Base-by-base conservation (phyloP, 64 coral and sea anemone species). In the Actinia equina region DNA sequence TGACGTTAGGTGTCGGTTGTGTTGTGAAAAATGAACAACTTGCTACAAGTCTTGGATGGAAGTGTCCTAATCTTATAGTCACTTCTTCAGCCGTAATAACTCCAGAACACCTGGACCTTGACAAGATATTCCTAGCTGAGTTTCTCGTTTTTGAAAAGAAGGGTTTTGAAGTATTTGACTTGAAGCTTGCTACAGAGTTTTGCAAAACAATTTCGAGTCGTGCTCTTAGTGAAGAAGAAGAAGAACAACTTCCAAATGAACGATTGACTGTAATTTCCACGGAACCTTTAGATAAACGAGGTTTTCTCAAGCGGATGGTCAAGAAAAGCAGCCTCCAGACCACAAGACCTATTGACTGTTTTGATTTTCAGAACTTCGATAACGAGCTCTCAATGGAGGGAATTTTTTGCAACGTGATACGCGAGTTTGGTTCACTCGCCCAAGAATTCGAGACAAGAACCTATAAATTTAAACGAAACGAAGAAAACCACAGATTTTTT, bases 221-320 rank as follows among this genome's bases (percentile, higher is more conserved):
- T 4, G 54, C 84, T n/a, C 44, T 92, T 44, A 71, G 83, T 56
- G 82, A 46, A 14, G 43, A 92, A 55, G 62, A 84, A 87, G 43
- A 20, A 13, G 51, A 17, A 4, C 77, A 80, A 44, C 44, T 77
- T 19, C 51, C 79, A 70, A 86, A 44, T 19, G 46, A 80, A 22
- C 76, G 59, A 43, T 82, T 96, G 41, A 96, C 84, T 62, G 81
- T 89, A 17, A 17, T 96, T 46, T 96, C 91, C 71, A 91, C 87
- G 19, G 94, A 96, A 60, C 85, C 86, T 11, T 85, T 96, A 9
- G 94, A 93, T 84, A 96, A 96, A 77, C 88, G 94, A n/a, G 92
- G 91, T 1, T 96, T 96, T 88, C 86, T 96, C 11, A 96, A 96
- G 86, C 85, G 89, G 79, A 96, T 96, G 91, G 94, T 93, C 23